phyloP scores from a whole-genome alignment of 2,113 vertebrate genomes.

The Prunella fulvescens region DNA sequence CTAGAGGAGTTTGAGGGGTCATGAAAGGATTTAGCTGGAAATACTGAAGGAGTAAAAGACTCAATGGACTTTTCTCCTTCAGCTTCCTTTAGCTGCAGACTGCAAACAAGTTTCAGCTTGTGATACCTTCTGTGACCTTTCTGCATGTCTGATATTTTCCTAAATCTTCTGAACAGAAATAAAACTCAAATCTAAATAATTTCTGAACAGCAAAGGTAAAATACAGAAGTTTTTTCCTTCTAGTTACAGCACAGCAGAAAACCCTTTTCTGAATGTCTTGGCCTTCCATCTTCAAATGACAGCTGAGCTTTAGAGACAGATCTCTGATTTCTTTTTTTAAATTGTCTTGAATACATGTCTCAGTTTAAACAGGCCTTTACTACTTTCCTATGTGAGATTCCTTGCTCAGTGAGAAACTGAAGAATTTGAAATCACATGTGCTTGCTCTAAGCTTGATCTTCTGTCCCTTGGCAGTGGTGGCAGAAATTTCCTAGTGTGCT shows the following conservation, averaged over 20 bases:
- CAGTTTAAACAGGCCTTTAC: not conserved
- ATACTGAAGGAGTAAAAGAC: not conserved
- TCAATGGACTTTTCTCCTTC: not conserved
- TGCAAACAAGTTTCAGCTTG: not conserved
- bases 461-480: not conserved
- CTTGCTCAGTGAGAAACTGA: not conserved
- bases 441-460: not conserved
- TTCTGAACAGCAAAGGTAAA: not conserved
- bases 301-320: not conserved
- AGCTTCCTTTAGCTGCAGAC: not conserved
- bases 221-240: not conserved
- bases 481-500: not conserved
- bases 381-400: no score
- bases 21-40: not conserved
- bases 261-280: not conserved
- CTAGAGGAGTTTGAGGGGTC: not conserved
- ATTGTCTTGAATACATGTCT: not conserved
- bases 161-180: not conserved
- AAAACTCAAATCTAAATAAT: not conserved
- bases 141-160: not conserved
- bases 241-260: not conserved
- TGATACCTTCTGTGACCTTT: not conserved
- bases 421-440: not conserved
- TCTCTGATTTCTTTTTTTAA: not conserved
- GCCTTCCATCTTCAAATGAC: not conserved